Conservation (phyloP, 2,113 vertebrate genomes). For the rat (Rattus norvegicus) region GRCr8 NC_086025.1:39788501-39789000, state of each 20-base stretch:
- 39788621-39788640: neutral
- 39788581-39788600: constrained; percentile 83
- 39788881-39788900: neutral
- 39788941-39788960: neutral
- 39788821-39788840: neutral
- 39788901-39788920: neutral
- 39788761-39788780: neutral
- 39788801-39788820: neutral
- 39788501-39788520: too few species aligned
- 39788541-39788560: too few species aligned
- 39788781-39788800: neutral
- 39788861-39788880: neutral
- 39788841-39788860: neutral
- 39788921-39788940: constrained; percentile 4
- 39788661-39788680: accelerated
- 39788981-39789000: neutral
- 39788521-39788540: too few species aligned
- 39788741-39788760: neutral
- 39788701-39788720: neutral
- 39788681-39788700: neutral
- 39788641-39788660: neutral
- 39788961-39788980: neutral
- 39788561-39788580: too few species aligned
- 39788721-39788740: accelerated
- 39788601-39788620: constrained; percentile 27